Evolutionary conservation across 2,113 vertebrate genomes (phyloP), one percentile per base, ranked within the genome.

Genomic region (Indicator maculatus): DNA sequence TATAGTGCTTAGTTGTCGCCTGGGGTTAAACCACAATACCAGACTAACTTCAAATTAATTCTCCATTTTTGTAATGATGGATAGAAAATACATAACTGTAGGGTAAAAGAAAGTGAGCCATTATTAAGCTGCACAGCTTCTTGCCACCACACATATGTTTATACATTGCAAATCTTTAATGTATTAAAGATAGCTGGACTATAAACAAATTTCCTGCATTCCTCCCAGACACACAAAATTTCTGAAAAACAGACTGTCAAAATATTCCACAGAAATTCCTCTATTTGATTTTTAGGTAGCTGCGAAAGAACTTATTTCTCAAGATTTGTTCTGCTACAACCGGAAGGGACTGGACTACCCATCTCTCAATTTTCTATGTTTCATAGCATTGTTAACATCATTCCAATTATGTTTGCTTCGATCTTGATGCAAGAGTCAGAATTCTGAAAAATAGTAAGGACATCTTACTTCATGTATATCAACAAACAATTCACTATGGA

Each of bases 331-430:
- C 56, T 90, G 74, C 28, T 85, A 39, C 58, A 83, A 31, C 58
- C 72, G 78, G 56, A 87, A 93, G 20, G 52, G 20, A 80, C 19
- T 50, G 14, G 27, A 31, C 3, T 85, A 28, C 71, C 36, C 28
- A 65, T 67, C 26, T 86, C 87, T 77, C 64, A 60, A 1, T 83
- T 67, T 86, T 93, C 60, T 80, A 12, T 78, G 76, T 89, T 91
- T 94, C 74, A 83, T 81, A 74, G 26, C 47, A 88, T 72, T 91
- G 79, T 91, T 93, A 93, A 45, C 50, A 94, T 86, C 14, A 72
- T 82, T 94, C 21, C 70, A 94, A 89, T 90, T 92, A 93, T 36
- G 50, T 63, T 92, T 92, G 23, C 76, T 95, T 94, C 95, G 88
- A 95, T 97, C 86, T 86, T 70, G 39, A 82, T 76, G 63, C 67